These are phyloP conservation scores for Mastacembelus armatus DNA, from an alignment of 2,797 vertebrate species.

Conservation along the genomic window DNA sequence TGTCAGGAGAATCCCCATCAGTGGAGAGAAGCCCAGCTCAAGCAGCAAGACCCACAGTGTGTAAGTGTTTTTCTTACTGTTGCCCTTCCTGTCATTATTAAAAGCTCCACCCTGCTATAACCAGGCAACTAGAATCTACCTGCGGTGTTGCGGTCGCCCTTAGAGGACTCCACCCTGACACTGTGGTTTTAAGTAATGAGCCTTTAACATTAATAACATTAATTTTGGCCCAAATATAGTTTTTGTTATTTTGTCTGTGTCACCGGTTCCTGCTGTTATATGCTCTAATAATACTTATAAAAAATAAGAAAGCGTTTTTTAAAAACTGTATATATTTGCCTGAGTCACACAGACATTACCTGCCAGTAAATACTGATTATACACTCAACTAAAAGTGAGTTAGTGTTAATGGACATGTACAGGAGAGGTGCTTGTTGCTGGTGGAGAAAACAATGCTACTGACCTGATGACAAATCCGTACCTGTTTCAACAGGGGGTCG, in stretches of 20 bases:
- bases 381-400: neutral
- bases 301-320: neutral
- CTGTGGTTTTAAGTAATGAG: neutral
- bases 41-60: constrained; percentile 90
- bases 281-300: neutral
- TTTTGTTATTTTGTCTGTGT: neutral
- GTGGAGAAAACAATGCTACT: too few species aligned
- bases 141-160: too few species aligned
- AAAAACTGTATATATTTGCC: neutral
- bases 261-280: neutral
- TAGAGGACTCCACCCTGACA: neutral
- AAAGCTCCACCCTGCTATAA: constrained; percentile 17
- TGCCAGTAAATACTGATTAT: neutral
- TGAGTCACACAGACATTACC: neutral
- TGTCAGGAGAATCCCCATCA: constrained; percentile 92
- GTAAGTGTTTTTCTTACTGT: constrained; percentile 67
- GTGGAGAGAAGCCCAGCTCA: constrained; percentile 87
- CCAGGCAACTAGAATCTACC: too few species aligned
- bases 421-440: neutral
- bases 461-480: neutral
- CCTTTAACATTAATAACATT: neutral
- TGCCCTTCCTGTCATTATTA: neutral
- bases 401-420: neutral
- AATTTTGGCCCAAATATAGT: neutral
- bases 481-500: neutral